Percentiles rank a stretch among this genome's conserved stretches.
Conservation (phyloP, 1,140 invertebrate species). For the Mizuhopecten yessoensis region DNA sequence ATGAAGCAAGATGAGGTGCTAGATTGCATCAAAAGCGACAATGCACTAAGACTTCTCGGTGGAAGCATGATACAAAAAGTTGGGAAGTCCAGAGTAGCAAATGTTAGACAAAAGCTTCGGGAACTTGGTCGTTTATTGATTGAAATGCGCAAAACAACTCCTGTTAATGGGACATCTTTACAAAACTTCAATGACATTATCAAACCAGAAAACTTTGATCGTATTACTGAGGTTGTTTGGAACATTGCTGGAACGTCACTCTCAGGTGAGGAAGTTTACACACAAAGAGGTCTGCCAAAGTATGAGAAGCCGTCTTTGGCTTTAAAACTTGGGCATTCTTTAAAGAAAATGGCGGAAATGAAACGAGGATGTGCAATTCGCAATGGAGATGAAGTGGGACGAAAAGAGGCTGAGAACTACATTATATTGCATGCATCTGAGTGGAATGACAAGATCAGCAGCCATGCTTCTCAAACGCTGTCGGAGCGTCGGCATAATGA, state of each 20-base stretch:
- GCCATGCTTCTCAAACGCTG: not conserved
- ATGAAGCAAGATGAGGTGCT: not conserved
- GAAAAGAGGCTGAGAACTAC: conserved; percentile 45
- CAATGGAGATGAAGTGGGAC: not conserved
- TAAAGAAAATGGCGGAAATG: conserved; percentile 11
- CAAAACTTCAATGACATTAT: not conserved
- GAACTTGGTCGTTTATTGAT: not conserved
- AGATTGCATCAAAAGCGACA: not conserved
- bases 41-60: not conserved
- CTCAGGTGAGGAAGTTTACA: not conserved
- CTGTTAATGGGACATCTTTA: not conserved
- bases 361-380: not conserved
- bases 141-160: not conserved
- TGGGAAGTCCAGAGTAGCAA: not conserved
- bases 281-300: conserved; percentile 11
- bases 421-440: not conserved
- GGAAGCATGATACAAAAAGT: not conserved
- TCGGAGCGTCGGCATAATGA: conserved; percentile 10
- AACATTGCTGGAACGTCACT: not conserved
- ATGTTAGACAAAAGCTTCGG: not conserved
- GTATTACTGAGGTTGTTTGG: not conserved
- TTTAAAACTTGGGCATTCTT: conserved; percentile 42
- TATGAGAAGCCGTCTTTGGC: conserved; percentile 37
- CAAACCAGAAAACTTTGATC: not conserved
- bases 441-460: not conserved